Conservation (phyloP, 2,113 vertebrate genomes). For the Chionomys nivalis region DNA sequence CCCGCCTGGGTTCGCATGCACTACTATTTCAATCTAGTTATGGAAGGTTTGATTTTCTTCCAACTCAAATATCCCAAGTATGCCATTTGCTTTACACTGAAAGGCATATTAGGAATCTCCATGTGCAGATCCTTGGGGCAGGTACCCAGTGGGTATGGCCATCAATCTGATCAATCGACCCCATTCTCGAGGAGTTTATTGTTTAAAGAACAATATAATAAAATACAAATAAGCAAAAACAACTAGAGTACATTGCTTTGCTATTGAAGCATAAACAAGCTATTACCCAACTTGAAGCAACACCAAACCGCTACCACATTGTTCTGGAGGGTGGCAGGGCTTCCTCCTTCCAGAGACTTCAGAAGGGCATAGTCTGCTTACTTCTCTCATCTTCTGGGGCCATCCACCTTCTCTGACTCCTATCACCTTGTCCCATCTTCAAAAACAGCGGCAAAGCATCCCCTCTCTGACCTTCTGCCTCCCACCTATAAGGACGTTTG, state of each 20-base stretch:
- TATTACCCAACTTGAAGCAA: background rate
- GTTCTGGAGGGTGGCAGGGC: background rate
- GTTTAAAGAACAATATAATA: background rate
- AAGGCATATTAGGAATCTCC: background rate
- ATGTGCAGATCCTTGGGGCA: background rate
- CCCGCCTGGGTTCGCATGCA: background rate
- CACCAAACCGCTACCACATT: background rate
- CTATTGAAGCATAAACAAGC: background rate
- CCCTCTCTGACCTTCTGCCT: background rate
- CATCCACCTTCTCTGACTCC: too few species aligned
- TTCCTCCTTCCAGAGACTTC: background rate
- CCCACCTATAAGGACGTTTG: background rate
- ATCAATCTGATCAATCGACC: background rate
- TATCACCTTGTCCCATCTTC: background rate
- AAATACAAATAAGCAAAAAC: background rate
- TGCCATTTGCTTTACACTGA: background rate
- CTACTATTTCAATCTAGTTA: background rate
- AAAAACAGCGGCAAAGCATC: background rate
- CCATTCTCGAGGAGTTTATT: background rate
- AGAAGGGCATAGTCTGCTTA: background rate
- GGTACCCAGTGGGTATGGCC: background rate
- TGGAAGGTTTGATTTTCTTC: background rate
- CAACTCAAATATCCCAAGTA: conserved; percentile 1
- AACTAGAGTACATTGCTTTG: background rate
- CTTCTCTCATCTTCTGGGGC: background rate